These are phyloP conservation scores for Mylabris sibirica DNA, from an alignment of 2,888 invertebrate species.

Conservation along the genomic window DNA sequence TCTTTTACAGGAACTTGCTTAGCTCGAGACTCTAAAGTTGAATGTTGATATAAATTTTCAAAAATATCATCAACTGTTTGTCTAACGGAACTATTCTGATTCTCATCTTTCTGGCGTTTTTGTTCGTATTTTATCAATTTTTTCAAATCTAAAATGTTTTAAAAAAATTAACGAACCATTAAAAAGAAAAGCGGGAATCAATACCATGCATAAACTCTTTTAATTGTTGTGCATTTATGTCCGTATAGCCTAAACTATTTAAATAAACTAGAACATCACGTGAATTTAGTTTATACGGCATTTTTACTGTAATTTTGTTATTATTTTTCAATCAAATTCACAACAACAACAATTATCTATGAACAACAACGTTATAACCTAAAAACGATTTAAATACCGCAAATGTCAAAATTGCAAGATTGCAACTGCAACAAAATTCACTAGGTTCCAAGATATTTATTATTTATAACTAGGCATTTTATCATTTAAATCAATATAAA, in stretches of 20 bases:
- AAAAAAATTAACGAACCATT: background rate
- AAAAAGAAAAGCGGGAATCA: conserved; percentile 12
- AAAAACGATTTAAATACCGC: background rate
- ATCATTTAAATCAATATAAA: background rate
- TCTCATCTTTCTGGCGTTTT: conserved; percentile 44
- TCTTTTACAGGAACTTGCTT: conserved; percentile 48
- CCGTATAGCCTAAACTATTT: conserved; percentile 78
- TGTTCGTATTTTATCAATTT: conserved; percentile 70
- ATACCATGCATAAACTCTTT: conserved; percentile 82
- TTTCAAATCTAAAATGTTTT: conserved; percentile 67
- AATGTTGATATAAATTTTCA: conserved; percentile 55
- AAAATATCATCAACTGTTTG: conserved; percentile 44
- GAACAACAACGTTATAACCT: conserved; percentile 1
- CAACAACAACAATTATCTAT: background rate
- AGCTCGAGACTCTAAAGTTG: conserved; percentile 59
- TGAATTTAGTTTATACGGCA: conserved; percentile 68
- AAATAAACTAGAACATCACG: conserved; percentile 76
- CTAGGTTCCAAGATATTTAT: background rate
- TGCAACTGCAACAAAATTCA: background rate
- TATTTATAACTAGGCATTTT: background rate
- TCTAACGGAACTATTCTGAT: conserved; percentile 10
- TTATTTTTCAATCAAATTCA: background rate
- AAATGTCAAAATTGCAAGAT: background rate
- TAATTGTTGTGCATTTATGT: conserved; percentile 76
- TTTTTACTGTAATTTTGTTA: conserved; percentile 27